Conservation (phyloP, 2,113 vertebrate genomes). For the Prunella fulvescens region DNA sequence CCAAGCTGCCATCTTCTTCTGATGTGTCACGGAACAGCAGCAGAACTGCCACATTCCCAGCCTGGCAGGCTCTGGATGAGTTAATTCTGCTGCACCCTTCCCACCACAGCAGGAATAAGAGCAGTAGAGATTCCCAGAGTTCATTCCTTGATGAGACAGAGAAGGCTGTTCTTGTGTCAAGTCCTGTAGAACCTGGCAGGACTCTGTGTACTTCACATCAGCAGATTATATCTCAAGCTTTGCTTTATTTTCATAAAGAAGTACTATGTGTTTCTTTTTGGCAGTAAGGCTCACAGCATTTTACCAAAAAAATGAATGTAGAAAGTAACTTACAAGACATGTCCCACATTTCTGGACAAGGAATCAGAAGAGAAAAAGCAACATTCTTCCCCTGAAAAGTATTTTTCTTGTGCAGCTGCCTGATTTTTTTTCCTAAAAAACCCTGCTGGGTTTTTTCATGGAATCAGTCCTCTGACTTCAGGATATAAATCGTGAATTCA, state of each 20-base stretch:
- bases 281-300: neutral
- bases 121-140: neutral
- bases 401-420: neutral
- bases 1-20: neutral
- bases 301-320: neutral
- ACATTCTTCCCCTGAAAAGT: neutral
- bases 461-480: neutral
- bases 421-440: neutral
- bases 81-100: neutral
- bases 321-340: neutral
- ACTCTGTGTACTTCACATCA: neutral
- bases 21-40: fast-evolving
- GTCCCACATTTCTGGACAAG: neutral
- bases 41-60: neutral
- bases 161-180: neutral
- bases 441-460: neutral
- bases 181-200: neutral
- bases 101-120: neutral
- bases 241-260: neutral
- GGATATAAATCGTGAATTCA: neutral
- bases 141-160: neutral
- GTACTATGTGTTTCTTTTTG: neutral
- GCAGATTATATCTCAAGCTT: neutral
- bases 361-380: neutral
- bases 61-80: neutral